phyloP scores from a whole-genome alignment of 1,140 invertebrate genomes.

The Drosophila nigrodunni region DNA sequence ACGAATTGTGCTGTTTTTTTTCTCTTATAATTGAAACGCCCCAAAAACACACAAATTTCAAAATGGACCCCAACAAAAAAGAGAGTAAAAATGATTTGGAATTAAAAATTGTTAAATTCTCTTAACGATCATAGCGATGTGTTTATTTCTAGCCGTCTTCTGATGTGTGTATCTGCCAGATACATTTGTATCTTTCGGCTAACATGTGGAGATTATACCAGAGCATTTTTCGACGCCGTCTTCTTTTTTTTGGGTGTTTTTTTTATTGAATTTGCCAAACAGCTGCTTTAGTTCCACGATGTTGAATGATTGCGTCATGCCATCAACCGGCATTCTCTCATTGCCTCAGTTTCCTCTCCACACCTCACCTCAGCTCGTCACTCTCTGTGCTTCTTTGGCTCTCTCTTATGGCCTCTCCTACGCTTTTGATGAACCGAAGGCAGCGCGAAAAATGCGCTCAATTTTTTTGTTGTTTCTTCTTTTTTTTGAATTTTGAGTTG shows the following conservation, averaged over 20 bases:
- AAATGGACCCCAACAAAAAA: background rate
- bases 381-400: too few relatives aligned
- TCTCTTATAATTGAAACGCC: slow-evolving; percentile 41
- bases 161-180: slow-evolving; percentile 12
- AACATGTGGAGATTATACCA: slow-evolving; percentile 9
- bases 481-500: too few relatives aligned
- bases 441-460: background rate
- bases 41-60: slow-evolving; percentile 10
- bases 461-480: background rate
- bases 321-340: slow-evolving; percentile 11
- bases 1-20: slow-evolving; percentile 39
- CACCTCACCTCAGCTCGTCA: too few relatives aligned
- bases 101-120: background rate
- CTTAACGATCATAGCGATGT: slow-evolving; percentile 1
- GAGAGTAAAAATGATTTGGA: slow-evolving; percentile 27
- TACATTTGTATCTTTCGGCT: slow-evolving; percentile 43
- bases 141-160: slow-evolving; percentile 17
- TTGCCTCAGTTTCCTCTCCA: background rate
- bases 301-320: slow-evolving; percentile 36
- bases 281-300: slow-evolving; percentile 16
- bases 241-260: background rate
- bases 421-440: background rate
- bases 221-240: background rate
- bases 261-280: slow-evolving; percentile 23
- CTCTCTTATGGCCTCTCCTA: too few relatives aligned